Percentiles rank a stretch among this genome's conserved stretches.
These are phyloP conservation scores for Phylloscopus trochilus DNA, from an alignment of 2,113 vertebrate genomes.

Conservation along the genomic window DNA sequence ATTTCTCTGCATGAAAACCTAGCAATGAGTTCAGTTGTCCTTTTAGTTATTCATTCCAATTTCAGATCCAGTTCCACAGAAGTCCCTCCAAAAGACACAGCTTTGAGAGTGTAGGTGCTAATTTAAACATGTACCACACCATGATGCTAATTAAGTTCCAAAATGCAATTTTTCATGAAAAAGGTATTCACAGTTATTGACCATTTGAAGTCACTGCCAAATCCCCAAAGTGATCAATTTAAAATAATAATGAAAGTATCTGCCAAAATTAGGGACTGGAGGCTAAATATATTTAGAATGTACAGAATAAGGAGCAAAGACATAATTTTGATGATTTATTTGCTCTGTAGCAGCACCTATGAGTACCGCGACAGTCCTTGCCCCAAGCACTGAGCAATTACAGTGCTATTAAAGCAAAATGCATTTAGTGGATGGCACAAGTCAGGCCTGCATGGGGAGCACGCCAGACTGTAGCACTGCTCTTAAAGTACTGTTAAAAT, in stretches of 20 bases:
- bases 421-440: background rate
- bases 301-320: background rate
- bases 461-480: background rate
- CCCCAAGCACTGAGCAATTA: background rate
- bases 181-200: background rate
- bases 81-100: background rate
- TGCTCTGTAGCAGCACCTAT: background rate
- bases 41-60: background rate
- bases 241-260: background rate
- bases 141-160: background rate
- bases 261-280: background rate
- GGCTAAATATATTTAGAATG: background rate
- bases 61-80: background rate
- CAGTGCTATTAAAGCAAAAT: background rate
- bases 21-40: background rate
- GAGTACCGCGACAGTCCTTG: background rate
- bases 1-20: background rate
- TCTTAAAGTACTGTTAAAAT: background rate
- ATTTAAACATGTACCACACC: background rate
- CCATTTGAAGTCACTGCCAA: background rate
- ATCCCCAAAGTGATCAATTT: background rate
- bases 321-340: conserved; percentile 11
- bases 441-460: background rate
- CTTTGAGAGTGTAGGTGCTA: background rate
- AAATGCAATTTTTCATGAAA: background rate